Evolutionary conservation across 2,888 invertebrate species (phyloP).

Genomic region (Plagiodera versicolora): DNA sequence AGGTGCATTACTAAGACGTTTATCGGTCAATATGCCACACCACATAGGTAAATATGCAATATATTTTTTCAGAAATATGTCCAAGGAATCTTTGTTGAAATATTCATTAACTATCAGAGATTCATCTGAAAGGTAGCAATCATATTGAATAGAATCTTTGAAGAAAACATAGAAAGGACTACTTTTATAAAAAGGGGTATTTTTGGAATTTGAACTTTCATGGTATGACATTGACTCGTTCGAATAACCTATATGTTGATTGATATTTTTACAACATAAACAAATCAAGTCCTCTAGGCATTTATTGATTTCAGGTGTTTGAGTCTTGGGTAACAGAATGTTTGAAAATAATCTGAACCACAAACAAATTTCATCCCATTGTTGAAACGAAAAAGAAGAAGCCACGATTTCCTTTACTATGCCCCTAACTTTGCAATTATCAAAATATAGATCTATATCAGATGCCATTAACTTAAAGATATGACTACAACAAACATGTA

Average conservation of each 20-base stretch:
- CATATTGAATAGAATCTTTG: not conserved
- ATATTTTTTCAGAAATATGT: constrained; percentile 3
- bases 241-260: not conserved
- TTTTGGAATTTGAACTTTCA: not conserved
- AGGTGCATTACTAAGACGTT: constrained; percentile 8
- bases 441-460: constrained; percentile 1
- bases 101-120: not conserved
- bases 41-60: constrained; percentile 6
- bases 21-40: constrained; percentile 4
- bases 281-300: constrained; percentile 7
- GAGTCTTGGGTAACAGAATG: constrained; percentile 1
- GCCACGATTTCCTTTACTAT: constrained; percentile 10
- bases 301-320: constrained; percentile 6
- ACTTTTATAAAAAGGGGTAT: not conserved
- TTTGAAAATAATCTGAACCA: constrained; percentile 10
- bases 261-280: constrained; percentile 13
- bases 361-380: constrained; percentile 5
- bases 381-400: constrained; percentile 3
- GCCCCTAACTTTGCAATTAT: not conserved
- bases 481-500: constrained; percentile 5
- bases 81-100: not conserved
- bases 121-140: not conserved
- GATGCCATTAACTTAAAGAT: constrained; percentile 10
- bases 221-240: not conserved
- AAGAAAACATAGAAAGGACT: constrained; percentile 2